Base-by-base conservation (phyloP, 2,888 invertebrate genomes). In the Drosophila hamatofila region DNA sequence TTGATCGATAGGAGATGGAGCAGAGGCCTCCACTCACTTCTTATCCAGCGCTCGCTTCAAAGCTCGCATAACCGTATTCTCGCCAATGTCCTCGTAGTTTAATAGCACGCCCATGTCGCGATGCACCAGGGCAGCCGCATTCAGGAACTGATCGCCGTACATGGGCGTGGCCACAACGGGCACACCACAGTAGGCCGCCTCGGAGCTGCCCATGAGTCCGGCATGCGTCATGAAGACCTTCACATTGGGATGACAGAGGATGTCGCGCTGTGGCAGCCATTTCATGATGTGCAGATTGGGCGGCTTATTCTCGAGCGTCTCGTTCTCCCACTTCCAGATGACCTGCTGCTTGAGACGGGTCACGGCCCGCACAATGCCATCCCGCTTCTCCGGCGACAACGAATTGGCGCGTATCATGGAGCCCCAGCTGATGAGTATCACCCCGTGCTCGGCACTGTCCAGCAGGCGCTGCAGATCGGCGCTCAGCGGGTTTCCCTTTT, bases 221-320 rank as follows among this genome's bases (percentile, higher is more conserved):
- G 95, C 96, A 88, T 97, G 96, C 0, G 95, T 95, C 77, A 96
- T 94, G 83, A 96, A 96, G 0, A 95, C 95, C 65, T 87, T 90
- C 0, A 96, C 94, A 80, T 96, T 96, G 1, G 95, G 95, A 90
- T 96, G 96, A 94, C 96, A 95, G 51, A 96, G 92, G 71, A 96
- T 94, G 80, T 96, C 96, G 63, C 94, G 94, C 83, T 96, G 96
- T 0, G 96, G 96, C 91, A 96, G 91, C 96, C 96, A 96, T 72
- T 95, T 94, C 77, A 93, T 93, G 14, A 95, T 91, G 89, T 95
- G 93, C 49, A 96, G 94, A 88, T 96, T 96, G 12, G 93, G 90
- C 0, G 95, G 94, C 80, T 94, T 93, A 54, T 93, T 93, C 1
- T 94, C 93, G 88, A 96, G 90, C 0, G 94, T 93, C 1, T 95